Evolutionary conservation across 2,797 vertebrate species (phyloP).

Genomic region (Acanthurus tractus): DNA sequence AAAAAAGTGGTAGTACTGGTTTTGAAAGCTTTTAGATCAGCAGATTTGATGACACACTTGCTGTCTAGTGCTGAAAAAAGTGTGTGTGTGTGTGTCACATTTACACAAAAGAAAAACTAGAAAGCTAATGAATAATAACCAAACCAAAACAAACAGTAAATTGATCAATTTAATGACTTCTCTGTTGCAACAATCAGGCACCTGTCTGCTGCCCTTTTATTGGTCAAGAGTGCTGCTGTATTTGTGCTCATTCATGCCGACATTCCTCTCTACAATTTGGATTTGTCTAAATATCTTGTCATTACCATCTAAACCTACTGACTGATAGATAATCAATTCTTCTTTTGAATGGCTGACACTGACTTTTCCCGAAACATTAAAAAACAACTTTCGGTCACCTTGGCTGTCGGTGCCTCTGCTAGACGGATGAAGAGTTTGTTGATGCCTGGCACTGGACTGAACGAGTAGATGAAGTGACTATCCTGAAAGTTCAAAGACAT

Average conservation of each 20-base stretch:
- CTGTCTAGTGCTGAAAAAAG: not conserved
- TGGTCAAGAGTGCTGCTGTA: too few relatives aligned
- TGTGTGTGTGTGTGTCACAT: not conserved
- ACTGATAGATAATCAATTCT: not conserved
- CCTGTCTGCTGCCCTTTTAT: not conserved
- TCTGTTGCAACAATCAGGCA: not conserved
- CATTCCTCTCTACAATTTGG: not conserved
- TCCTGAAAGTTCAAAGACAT: constrained; percentile 84
- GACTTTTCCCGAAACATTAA: not conserved
- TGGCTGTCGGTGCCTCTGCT: constrained; percentile 91
- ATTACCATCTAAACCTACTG: not conserved
- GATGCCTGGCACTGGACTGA: constrained; percentile 91
- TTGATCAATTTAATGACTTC: not conserved
- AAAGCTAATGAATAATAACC: not conserved
- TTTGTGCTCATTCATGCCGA: not conserved
- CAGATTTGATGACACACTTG: not conserved
- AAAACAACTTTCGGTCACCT: constrained; percentile 81
- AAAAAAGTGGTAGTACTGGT: not conserved
- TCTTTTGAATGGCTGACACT: not conserved
- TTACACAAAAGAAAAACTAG: not conserved
- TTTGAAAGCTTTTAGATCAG: not conserved
- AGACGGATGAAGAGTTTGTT: constrained; percentile 96
- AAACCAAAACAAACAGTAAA: not conserved
- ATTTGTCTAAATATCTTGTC: too few relatives aligned
- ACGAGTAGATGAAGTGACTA: constrained; percentile 99